A percentile compares a stretch with the other conserved stretches of the same genome.
phyloP scores from a whole-genome alignment of 2,797 vertebrate genomes.

The Amazonetta brasiliensis region DNA sequence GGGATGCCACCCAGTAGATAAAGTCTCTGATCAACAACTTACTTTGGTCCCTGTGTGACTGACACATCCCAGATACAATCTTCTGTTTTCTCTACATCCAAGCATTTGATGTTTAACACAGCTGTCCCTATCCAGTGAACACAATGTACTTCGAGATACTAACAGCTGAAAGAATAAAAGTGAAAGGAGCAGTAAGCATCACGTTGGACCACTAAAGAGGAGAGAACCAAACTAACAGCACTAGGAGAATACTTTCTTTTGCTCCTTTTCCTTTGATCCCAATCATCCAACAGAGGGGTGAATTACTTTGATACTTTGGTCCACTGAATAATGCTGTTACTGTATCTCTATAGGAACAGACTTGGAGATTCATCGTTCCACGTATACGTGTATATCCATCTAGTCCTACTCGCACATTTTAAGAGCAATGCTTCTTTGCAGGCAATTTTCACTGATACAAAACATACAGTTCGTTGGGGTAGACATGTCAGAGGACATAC shows the following conservation, averaged over 20 bases:
- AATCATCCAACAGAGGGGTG: background rate
- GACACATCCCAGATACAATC: background rate
- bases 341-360: background rate
- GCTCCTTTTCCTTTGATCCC: background rate
- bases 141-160: background rate
- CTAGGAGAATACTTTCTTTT: background rate
- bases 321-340: background rate
- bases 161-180: background rate
- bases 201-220: background rate
- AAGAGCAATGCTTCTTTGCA: background rate
- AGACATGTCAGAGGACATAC: background rate
- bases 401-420: fast-evolving
- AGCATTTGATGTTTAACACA: fast-evolving
- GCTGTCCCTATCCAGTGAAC: background rate
- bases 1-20: no score
- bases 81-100: background rate
- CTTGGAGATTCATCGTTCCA: background rate
- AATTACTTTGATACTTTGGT: background rate
- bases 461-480: background rate
- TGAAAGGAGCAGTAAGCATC: background rate
- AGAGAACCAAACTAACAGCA: background rate
- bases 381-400: background rate
- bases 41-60: background rate
- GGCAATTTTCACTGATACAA: background rate
- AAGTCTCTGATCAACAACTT: background rate